phyloP scores from a whole-genome alignment of 2,113 vertebrate genomes.

The Tetraodon nigroviridis region DNA sequence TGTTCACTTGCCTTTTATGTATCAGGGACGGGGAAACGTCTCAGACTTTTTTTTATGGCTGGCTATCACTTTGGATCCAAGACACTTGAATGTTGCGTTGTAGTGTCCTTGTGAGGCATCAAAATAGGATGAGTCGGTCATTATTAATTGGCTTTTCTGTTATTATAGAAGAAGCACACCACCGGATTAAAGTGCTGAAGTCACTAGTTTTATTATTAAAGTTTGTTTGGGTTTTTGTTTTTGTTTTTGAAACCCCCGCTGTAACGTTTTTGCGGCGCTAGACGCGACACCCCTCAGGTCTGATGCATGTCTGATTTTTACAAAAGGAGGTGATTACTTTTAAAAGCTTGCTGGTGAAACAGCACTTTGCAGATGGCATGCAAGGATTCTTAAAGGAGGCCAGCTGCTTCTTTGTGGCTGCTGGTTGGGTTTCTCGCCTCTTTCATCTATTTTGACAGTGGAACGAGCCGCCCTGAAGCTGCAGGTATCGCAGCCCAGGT shows the following conservation, averaged over 20 bases:
- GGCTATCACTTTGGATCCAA: constrained; percentile 23
- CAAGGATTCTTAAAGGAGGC: constrained; percentile 50
- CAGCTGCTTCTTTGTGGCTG: constrained; percentile 60
- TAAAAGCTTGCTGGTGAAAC: constrained; percentile 42
- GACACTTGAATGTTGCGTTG: constrained; percentile 36
- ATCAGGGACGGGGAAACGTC: too few relatives aligned
- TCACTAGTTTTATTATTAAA: constrained; percentile 8
- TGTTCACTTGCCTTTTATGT: too few relatives aligned
- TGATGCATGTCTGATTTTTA: constrained; percentile 38
- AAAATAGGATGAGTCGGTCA: constrained; percentile 36
- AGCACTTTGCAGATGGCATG: constrained; percentile 65
- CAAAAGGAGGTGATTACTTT: constrained; percentile 54
- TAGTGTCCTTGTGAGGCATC: constrained; percentile 31
- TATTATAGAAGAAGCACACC: constrained; percentile 31
- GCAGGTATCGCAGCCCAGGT: constrained; percentile 56
- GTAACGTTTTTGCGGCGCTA: constrained; percentile 10
- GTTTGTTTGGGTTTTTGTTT: too few relatives aligned
- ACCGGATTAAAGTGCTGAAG: constrained; percentile 21
- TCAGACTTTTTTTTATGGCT: constrained; percentile 35
- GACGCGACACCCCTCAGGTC: constrained; percentile 49
- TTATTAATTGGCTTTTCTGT: constrained; percentile 45
- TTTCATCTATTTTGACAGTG: constrained; percentile 58
- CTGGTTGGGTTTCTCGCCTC: constrained; percentile 33
- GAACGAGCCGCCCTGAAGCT: constrained; percentile 49
- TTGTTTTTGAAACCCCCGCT: too few relatives aligned